phyloP scores from a whole-genome alignment of 2,888 invertebrate species.

The Parapristionchus giblindavisi region DNA sequence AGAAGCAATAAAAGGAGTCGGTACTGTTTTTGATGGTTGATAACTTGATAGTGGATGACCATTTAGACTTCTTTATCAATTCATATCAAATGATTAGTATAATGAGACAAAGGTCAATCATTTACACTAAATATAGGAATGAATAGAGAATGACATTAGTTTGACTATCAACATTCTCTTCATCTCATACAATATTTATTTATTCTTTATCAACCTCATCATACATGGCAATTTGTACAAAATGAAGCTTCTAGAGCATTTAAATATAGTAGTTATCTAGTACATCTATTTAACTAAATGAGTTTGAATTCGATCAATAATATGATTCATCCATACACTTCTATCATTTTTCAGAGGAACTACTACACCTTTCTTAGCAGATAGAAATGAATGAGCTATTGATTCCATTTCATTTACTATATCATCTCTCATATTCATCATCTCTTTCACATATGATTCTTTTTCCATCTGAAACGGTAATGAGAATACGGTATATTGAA shows the following conservation, averaged over 20 bases:
- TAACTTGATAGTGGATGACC: conserved; percentile 16
- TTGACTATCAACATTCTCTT: no score
- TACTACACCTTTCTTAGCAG: background rate
- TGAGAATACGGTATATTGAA: no score
- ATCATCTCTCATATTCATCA: conserved; percentile 16
- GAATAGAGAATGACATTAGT: no score
- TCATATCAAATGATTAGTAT: conserved; percentile 28
- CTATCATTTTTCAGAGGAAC: background rate
- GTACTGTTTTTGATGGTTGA: conserved; percentile 24
- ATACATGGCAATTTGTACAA: no score
- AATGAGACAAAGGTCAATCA: no score
- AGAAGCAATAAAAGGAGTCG: conserved; percentile 31
- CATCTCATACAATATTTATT: no score
- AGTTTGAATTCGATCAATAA: conserved; percentile 1
- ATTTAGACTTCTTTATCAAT: conserved; percentile 17
- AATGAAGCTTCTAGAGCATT: no score
- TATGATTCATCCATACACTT: conserved; percentile 14
- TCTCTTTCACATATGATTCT: background rate
- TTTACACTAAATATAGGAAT: no score
- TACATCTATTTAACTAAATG: no score
- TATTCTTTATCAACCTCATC: no score
- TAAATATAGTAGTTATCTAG: no score
- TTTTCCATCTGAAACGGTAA: background rate
- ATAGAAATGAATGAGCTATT: conserved; percentile 8
- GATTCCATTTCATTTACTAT: conserved; percentile 11